Base-by-base conservation (phyloP, 2,888 invertebrate genomes). In the Pharmacophagus antenor region DNA sequence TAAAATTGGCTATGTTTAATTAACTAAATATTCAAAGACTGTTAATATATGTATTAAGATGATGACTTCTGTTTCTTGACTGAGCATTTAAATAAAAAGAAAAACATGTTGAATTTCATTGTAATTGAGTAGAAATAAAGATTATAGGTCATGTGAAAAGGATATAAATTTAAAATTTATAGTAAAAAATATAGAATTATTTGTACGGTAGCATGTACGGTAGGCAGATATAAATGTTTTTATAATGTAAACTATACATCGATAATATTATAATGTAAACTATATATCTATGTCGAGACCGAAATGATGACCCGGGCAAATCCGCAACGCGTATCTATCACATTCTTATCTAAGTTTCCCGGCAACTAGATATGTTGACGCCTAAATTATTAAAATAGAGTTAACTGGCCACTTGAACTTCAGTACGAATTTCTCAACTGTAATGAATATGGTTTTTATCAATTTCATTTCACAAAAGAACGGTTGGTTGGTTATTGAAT, bases 271-370 rank as follows among this genome's bases (percentile, higher is more conserved):
- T n/a, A 41, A 58, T 47, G 53, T 58, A 25, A 58, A 25, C 22
- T n/a, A n/a, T n/a, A n/a, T n/a, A n/a, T n/a, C n/a, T n/a, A 49
- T 48, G 48, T 44, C 41, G 53, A 18, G 41, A 27, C 22, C 25
- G 54, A 49, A 59, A 41, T 27, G 52, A 62, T 67, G 62, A 67
- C 66, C 65, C 65, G 64, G 54, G 62, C 62, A 62, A 68, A 65
- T 67, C 60, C 60, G 66, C 64, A 65, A 66, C 59, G 62, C 42
- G 56, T 57, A 65, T 66, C 62, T 70, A 74, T 70, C 70, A n/a
- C n/a, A 63, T 70, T 70, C 73, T 80, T 82, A 82, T 80, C 78
- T 70, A 54, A 8, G 64, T 63, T 75, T 72, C 73, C 75, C 72
- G 73, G 65, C 64, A 66, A 70, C 66, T 67, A 69, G 76, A 79